Percentiles rank a stretch among this genome's conserved stretches.
phyloP scores from a whole-genome alignment of 2,797 vertebrate species.

The Cephalopachus bancanus region DNA sequence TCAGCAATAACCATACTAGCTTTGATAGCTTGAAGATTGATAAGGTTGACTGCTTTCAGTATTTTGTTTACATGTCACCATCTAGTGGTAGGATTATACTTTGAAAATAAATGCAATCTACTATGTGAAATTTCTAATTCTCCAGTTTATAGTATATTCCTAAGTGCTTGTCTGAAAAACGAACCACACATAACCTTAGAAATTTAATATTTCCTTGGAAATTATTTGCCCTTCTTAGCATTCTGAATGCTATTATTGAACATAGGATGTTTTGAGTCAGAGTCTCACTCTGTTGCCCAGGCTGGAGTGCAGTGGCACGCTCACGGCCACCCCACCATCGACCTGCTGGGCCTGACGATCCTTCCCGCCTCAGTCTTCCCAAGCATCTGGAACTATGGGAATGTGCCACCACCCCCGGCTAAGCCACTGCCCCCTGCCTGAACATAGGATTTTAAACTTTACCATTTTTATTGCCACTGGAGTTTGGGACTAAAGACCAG shows the following conservation, averaged over 20 bases:
- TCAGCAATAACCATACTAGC: neutral
- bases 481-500: neutral
- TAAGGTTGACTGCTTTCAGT: slow-evolving; percentile 13
- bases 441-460: neutral
- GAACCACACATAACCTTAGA: neutral
- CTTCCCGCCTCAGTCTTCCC: too few relatives aligned
- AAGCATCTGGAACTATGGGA: too few relatives aligned
- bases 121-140: slow-evolving; percentile 40
- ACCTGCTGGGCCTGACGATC: too few relatives aligned
- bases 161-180: neutral
- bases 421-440: neutral
- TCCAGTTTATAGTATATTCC: neutral
- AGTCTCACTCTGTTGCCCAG: too few relatives aligned
- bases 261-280: too few relatives aligned
- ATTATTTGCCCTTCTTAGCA: neutral
- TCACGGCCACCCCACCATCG: too few relatives aligned
- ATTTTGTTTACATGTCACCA: slow-evolving; percentile 70
- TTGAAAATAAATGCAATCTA: slow-evolving; percentile 38
- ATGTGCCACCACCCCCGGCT: too few relatives aligned
- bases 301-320: too few relatives aligned
- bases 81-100: slow-evolving; percentile 71
- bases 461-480: neutral
- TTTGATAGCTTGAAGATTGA: neutral
- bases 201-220: neutral
- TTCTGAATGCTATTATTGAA: neutral